A percentile compares a stretch with the other conserved stretches of the same genome.
These are phyloP conservation scores for Varecia variegata DNA, from an alignment of 2,797 vertebrate genomes.

Conservation along the genomic window DNA sequence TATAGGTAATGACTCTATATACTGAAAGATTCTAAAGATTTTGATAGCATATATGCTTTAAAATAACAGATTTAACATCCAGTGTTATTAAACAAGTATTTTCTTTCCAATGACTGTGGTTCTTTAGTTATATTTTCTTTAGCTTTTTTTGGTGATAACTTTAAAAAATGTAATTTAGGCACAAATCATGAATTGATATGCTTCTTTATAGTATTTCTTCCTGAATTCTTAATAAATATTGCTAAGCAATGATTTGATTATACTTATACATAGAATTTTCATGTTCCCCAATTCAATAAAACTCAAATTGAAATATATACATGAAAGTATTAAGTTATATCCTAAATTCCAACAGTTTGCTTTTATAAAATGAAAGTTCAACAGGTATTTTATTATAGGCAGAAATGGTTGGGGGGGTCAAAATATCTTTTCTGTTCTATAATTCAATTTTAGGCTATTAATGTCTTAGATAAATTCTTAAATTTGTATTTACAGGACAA, in stretches of 20 bases:
- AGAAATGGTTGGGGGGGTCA: background rate
- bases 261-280: constrained; percentile 45
- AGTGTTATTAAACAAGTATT: constrained; percentile 55
- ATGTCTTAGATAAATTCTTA: background rate
- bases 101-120: constrained; percentile 39
- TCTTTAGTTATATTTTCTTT: constrained; percentile 65
- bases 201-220: constrained; percentile 75
- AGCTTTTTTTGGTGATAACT: constrained; percentile 25
- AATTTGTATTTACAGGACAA: background rate
- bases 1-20: constrained; percentile 71
- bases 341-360: constrained; percentile 54
- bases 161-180: constrained; percentile 71
- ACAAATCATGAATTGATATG: constrained; percentile 62
- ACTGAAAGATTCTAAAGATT: constrained; percentile 75
- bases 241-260: constrained; percentile 75
- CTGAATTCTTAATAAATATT: constrained; percentile 71
- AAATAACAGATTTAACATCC: constrained; percentile 28
- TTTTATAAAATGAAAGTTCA: constrained; percentile 58
- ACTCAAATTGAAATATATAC: constrained; percentile 53
- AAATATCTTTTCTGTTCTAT: background rate
- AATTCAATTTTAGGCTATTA: background rate
- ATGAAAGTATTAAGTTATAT: constrained; percentile 50
- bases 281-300: constrained; percentile 57
- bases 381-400: constrained; percentile 48
- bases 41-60: constrained; percentile 65